Evolutionary conservation across 1,140 invertebrate species (phyloP).

Genomic region (Halyomorpha halys): DNA sequence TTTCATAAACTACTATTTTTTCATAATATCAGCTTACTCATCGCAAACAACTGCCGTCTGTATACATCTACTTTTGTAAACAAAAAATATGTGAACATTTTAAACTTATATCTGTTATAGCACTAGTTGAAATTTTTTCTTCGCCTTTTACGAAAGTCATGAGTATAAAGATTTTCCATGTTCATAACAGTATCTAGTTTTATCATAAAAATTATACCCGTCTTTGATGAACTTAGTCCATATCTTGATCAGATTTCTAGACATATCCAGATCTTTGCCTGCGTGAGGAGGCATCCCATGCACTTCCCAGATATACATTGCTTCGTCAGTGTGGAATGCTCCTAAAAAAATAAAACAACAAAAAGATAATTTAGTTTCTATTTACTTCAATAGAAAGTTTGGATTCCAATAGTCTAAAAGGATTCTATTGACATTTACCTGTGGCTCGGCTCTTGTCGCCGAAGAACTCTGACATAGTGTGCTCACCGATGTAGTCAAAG

Average conservation of each 20-base stretch:
- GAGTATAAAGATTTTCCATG: too few species aligned
- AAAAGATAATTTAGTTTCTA: background rate
- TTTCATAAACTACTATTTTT: too few species aligned
- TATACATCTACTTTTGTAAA: too few species aligned
- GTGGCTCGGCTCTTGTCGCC: background rate
- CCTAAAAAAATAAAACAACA: background rate
- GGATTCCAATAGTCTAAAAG: too few species aligned
- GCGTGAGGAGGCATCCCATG: background rate
- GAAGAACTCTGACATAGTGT: slow-evolving; percentile 5
- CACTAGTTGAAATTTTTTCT: too few species aligned
- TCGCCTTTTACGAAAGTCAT: too few species aligned
- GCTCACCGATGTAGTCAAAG: slow-evolving; percentile 1
- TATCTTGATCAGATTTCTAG: background rate
- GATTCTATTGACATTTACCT: background rate
- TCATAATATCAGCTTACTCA: too few species aligned
- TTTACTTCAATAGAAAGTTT: background rate
- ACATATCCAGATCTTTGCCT: background rate
- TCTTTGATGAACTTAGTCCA: slow-evolving; percentile 3
- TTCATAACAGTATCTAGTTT: too few species aligned
- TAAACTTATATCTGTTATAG: too few species aligned
- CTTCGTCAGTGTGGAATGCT: slow-evolving; percentile 7
- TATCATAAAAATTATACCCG: background rate
- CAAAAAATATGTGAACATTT: too few species aligned
- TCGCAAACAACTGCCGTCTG: too few species aligned
- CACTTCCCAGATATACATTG: background rate